A percentile compares a stretch with the other conserved stretches of the same genome.
phyloP scores from a whole-genome alignment of 1,140 invertebrate species.

The Sesamia nonagrioides region DNA sequence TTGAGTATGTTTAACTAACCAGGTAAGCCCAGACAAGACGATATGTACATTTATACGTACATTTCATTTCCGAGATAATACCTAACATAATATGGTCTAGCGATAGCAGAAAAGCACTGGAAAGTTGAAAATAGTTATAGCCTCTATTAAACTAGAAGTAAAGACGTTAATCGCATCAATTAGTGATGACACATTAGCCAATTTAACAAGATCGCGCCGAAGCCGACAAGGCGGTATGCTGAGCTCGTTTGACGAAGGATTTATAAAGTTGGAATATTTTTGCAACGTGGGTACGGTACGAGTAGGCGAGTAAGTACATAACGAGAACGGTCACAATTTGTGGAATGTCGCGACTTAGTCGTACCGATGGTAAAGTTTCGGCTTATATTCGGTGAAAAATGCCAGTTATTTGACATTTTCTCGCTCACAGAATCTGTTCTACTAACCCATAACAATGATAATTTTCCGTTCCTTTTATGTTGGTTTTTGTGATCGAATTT shows the following conservation, averaged over 20 bases:
- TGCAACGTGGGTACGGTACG: conserved; percentile 16
- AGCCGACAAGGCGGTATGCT: conserved; percentile 15
- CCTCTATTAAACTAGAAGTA: conserved; percentile 22
- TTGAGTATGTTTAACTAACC: not conserved
- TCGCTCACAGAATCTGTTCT: conserved; percentile 9
- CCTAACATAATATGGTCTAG: not conserved
- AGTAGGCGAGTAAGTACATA: not conserved
- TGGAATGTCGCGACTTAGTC: conserved; percentile 43
- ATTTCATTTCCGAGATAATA: conserved; percentile 7
- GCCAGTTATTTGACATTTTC: conserved; percentile 42
- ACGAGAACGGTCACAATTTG: conserved; percentile 33
- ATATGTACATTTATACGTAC: not conserved
- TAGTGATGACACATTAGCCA: conserved; percentile 18
- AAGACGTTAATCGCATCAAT: conserved; percentile 27
- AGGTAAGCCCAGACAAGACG: not conserved
- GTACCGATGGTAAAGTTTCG: conserved; percentile 29
- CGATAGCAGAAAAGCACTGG: not conserved
- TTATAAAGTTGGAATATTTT: conserved; percentile 38
- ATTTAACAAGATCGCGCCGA: conserved; percentile 6
- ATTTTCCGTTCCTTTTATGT: conserved; percentile 40
- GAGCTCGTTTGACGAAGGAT: conserved; percentile 15
- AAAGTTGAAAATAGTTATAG: not conserved
- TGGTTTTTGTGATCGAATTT: not conserved
- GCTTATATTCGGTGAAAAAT: conserved; percentile 42
- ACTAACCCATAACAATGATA: conserved; percentile 45